Evolutionary conservation across 64 coral and sea anemone genomes (phyloP).

Genomic region (Actinia tenebrosa): DNA sequence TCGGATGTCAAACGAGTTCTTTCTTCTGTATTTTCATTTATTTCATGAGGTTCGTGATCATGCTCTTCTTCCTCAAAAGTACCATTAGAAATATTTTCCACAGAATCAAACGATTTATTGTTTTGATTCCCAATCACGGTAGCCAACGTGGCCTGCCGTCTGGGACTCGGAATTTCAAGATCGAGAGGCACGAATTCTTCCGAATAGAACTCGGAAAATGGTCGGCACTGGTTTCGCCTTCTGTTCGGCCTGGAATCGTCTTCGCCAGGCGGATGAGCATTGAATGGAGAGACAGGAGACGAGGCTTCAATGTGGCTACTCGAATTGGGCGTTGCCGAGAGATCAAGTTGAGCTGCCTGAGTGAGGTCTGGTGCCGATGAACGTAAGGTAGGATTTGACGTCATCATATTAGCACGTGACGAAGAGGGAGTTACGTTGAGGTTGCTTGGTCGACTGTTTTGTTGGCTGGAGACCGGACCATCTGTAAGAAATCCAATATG

Average conservation of each 20-base stretch:
- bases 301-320: constrained; percentile 22
- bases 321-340: constrained; percentile 31
- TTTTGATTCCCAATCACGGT: neutral
- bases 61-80: neutral
- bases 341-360: constrained; percentile 45
- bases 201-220: constrained; percentile 72
- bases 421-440: neutral
- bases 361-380: constrained; percentile 80
- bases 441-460: constrained; percentile 32
- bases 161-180: constrained; percentile 2
- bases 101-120: neutral
- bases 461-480: constrained; percentile 10
- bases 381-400: constrained; percentile 58
- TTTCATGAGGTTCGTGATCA: neutral
- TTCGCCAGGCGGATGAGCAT: neutral
- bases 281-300: constrained; percentile 56
- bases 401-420: neutral
- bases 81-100: neutral
- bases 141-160: neutral
- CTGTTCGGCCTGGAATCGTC: constrained; percentile 26
- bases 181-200: constrained; percentile 70
- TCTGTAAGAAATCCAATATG: neutral
- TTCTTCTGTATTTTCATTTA: neutral
- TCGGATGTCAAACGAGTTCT: neutral
- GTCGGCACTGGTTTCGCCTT: constrained; percentile 51